A percentile compares a stretch with the other conserved stretches of the same genome.
These are phyloP conservation scores for Apteryx owenii DNA, from an alignment of 2,113 vertebrate species.

Conservation along the genomic window DNA sequence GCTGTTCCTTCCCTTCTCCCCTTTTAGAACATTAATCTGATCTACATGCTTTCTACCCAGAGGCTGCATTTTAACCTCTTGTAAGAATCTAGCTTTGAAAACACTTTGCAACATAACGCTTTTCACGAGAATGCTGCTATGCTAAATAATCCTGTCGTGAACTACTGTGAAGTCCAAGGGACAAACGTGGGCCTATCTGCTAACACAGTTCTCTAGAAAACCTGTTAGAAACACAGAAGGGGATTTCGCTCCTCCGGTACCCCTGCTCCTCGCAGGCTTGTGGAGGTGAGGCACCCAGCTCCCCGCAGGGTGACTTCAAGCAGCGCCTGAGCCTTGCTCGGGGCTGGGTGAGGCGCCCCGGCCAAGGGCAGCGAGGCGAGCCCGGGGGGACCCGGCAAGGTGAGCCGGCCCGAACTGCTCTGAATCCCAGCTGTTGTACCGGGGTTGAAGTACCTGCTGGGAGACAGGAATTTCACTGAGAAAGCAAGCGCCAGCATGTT, in stretches of 20 bases:
- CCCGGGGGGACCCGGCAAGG: too few species aligned
- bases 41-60: not conserved
- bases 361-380: too few species aligned
- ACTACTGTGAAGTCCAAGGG: not conserved
- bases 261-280: not conserved
- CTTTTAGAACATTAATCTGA: not conserved
- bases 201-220: not conserved
- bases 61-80: not conserved
- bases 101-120: not conserved
- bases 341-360: too few species aligned
- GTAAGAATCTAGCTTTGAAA: not conserved
- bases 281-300: not conserved
- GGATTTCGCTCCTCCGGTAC: fast-evolving
- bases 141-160: not conserved
- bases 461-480: fast-evolving
- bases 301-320: too few species aligned
- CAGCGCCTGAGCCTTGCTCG: too few species aligned
- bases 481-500: not conserved
- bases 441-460: not conserved
- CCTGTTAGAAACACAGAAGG: not conserved
- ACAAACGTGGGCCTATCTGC: not conserved
- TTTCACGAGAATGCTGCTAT: not conserved
- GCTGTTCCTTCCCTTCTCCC: not conserved
- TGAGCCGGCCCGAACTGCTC: not conserved
- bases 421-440: fast-evolving